phyloP scores from a whole-genome alignment of 2,113 vertebrate genomes.

The Elaphurus davidianus region DNA sequence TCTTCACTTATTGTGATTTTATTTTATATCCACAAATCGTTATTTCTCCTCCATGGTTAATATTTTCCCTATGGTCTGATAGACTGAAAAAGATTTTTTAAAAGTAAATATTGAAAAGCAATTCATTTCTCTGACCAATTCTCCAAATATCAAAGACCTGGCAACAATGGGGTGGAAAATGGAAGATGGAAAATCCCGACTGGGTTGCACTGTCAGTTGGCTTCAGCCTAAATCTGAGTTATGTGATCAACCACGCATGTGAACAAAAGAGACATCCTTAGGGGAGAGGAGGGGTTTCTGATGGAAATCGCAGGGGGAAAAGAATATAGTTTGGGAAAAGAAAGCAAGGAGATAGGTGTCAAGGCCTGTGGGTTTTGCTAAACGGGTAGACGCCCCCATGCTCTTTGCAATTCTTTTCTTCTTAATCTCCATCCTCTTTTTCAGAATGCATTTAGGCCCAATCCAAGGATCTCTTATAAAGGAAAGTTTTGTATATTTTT shows the following conservation, averaged over 20 bases:
- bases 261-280: constrained; percentile 63
- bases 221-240: constrained; percentile 70
- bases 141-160: constrained; percentile 44
- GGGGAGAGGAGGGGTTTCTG: constrained; percentile 43
- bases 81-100: neutral
- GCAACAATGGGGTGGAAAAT: constrained; percentile 20
- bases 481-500: constrained; percentile 62
- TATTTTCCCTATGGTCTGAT: neutral
- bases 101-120: neutral
- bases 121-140: neutral
- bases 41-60: neutral
- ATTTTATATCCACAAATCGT: constrained; percentile 48
- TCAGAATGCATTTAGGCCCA: constrained; percentile 49
- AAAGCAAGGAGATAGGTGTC: constrained; percentile 28
- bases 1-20: constrained; percentile 62
- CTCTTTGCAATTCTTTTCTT: constrained; percentile 61
- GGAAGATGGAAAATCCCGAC: constrained; percentile 51
- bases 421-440: constrained; percentile 65
- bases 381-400: neutral
- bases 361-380: constrained; percentile 69
- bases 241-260: constrained; percentile 62
- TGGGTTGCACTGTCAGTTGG: constrained; percentile 60
- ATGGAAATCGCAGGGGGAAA: constrained; percentile 51
- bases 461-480: constrained; percentile 35
- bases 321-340: constrained; percentile 14